Base-by-base conservation (phyloP, 2,888 invertebrate species). In the Meghimatium bilineatum region DNA sequence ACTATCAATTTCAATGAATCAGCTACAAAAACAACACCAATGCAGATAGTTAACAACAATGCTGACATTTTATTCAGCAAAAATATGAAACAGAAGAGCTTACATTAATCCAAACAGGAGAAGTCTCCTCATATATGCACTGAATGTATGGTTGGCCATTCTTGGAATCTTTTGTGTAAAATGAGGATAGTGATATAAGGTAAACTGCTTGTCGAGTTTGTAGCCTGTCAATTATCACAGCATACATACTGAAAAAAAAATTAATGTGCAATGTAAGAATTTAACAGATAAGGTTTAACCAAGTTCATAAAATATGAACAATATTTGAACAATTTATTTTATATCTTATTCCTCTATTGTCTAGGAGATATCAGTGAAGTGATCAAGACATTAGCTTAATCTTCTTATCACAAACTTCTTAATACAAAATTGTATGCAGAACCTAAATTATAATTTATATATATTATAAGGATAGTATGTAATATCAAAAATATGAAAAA, bases 91-190 rank as follows among this genome's bases (percentile, higher is more conserved):
- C 38, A 85, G 60, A 78, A 85, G n/a, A 34, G 36, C 92, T 93
- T 1, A 98, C 97, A 94, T 98, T 98, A 85, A 98, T 96, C 98
- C 98, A 98, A n/a, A 97, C 95, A 84, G 96, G 95, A 0, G 97
- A 96, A 85, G 94, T 94, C 90, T 96, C 96, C 8, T 95, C 95
- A 90, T 93, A 92, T 44, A 94, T 89, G 17, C 94, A 89, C 86
- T 93, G 92, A 23, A 93, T 83, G 20, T 89, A 88, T 49, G 90
- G 89, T 63, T 83, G 88, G 38, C 52, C 82, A 44, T 63, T 63
- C 29, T 75, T 83, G 12, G 87, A 85, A 29, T 82, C 77, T n/a
- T 85, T 85, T 26, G 76, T 75, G 86, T 89, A 88, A 91, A 98
- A 97, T 94, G 96, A 96, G 81, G 96, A 95, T 80, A 97, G 92